Base-by-base conservation (phyloP, 1,140 invertebrate species). In the Kradibia gibbosae region DNA sequence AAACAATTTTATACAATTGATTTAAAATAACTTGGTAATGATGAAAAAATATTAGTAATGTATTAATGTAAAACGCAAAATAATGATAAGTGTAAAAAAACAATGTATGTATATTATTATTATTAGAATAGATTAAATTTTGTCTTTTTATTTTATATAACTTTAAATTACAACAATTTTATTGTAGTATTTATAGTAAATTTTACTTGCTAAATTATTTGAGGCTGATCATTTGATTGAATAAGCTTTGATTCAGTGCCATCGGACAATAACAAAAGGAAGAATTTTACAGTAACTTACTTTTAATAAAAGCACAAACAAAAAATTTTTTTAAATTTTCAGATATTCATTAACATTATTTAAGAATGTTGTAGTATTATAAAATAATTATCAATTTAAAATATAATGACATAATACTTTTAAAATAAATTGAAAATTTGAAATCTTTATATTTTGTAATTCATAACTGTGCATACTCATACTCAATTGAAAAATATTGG, bases 151-250 rank as follows among this genome's bases (percentile, higher is more conserved):
- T 53, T 78, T 78, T 57, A 57, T 65, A 71, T 82, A 80, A 82
- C 62, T 72, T 67, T 82, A 76, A 42, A 83, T 83, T 67, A 83
- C 55, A 72, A 74, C 57, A 53, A 82, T 13, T 75, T 80, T 67
- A 73, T 80, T 71, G 50, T 73, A 45, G 50, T 80, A 85, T 82
- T 73, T 82, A 77, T 62, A 81, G 60, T 57, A 45, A 76, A 45
- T 67, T 76, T 60, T 76, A 81, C 31, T n/a, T 57, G 39, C 71
- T 76, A 34, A 71, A n/a, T 75, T 55, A 53, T 70, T 81, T 53
- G 73, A 71, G 36, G 73, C 57, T 50, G 42, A 76, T 76, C 45
- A 36, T 81, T 81, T 81, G 39, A 71, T 57, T 70, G 25, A n/a
- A 15, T 70, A 22, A 76, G 67, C 57, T 70, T 70, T 70, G 31